phyloP scores from a whole-genome alignment of 2,797 vertebrate species.

The Intellagama lesueurii region DNA sequence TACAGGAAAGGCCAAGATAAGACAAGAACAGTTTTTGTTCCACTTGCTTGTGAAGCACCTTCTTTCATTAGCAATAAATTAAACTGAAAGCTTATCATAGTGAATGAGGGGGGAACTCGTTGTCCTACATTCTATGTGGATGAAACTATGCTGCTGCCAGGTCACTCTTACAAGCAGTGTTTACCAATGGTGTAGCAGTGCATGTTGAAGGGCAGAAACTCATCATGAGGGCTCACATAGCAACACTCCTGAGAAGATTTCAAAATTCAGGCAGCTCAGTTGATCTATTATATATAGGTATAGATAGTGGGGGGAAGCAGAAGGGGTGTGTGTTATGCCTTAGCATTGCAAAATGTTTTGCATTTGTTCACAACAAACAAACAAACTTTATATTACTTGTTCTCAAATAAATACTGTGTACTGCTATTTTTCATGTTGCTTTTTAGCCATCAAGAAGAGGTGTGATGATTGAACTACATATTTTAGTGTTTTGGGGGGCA shows the following conservation, averaged over 20 bases:
- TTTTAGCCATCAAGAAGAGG: too few relatives aligned
- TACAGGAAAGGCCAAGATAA: background rate
- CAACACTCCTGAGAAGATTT: background rate
- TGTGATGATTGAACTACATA: too few relatives aligned
- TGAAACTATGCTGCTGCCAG: background rate
- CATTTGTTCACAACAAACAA: too few relatives aligned
- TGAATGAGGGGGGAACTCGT: background rate
- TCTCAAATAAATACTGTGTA: too few relatives aligned
- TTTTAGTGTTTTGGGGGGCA: too few relatives aligned
- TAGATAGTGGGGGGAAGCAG: too few relatives aligned
- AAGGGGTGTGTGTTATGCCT: too few relatives aligned
- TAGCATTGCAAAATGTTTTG: too few relatives aligned
- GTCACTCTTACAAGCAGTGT: background rate
- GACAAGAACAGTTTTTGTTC: background rate
- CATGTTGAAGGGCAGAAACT: background rate
- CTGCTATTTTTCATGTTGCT: too few relatives aligned
- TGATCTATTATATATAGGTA: background rate
- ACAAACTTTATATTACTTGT: too few relatives aligned
- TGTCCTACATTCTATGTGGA: background rate
- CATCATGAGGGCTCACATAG: background rate
- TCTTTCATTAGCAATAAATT: slow-evolving; percentile 17
- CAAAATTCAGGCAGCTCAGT: background rate
- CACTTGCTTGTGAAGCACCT: background rate
- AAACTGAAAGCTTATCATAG: background rate
- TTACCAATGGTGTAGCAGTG: background rate